phyloP scores from a whole-genome alignment of 1,140 invertebrate genomes.

The Trachymyrmex cornetzi region DNA sequence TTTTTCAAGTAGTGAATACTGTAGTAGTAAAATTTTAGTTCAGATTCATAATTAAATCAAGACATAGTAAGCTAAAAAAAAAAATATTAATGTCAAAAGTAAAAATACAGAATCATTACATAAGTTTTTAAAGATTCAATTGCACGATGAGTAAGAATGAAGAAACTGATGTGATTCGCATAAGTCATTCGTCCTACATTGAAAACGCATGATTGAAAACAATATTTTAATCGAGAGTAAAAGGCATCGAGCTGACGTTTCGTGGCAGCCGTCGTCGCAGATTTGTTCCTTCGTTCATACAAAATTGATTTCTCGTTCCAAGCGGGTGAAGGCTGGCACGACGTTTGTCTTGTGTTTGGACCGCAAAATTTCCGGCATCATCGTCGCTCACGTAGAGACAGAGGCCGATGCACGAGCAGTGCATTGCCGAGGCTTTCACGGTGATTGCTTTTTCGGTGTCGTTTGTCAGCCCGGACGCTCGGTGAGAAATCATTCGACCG shows the following conservation, averaged over 20 bases:
- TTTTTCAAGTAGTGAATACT: too few relatives aligned
- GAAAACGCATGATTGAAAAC: not conserved
- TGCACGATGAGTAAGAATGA: not conserved
- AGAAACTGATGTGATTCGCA: too few relatives aligned
- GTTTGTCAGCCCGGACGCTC: constrained; percentile 59
- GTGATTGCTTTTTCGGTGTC: constrained; percentile 79
- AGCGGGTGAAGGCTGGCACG: not conserved
- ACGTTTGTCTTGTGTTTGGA: constrained; percentile 53
- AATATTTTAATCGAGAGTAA: constrained; percentile 44
- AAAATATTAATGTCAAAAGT: not conserved
- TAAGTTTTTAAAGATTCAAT: not conserved
- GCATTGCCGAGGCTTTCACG: constrained; percentile 74
- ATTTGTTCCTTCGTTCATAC: constrained; percentile 19
- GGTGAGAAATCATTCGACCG: constrained; percentile 75
- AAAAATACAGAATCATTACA: not conserved
- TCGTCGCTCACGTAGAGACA: constrained; percentile 40
- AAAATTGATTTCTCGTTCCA: constrained; percentile 32
- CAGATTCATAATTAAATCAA: too few relatives aligned
- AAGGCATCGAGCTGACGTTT: not conserved
- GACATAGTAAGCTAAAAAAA: too few relatives aligned
- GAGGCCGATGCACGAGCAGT: constrained; percentile 28
- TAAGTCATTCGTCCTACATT: not conserved
- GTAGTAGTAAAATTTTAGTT: too few relatives aligned
- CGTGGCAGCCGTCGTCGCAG: not conserved
- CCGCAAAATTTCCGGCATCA: constrained; percentile 55